phyloP scores from a whole-genome alignment of 2,113 vertebrate genomes.

The Pseudolaguvia tuberculata region DNA sequence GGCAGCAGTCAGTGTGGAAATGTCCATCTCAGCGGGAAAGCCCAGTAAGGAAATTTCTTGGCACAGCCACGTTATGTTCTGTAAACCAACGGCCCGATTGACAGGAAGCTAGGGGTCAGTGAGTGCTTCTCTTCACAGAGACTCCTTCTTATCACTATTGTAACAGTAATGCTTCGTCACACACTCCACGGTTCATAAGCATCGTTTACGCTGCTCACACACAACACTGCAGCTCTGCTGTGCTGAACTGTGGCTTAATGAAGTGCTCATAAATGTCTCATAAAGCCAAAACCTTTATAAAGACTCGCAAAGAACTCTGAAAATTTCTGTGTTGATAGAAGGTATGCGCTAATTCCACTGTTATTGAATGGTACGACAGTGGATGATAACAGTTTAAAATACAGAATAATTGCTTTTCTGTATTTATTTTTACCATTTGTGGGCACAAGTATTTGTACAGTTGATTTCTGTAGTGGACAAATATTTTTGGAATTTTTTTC shows the following conservation, averaged over 20 bases:
- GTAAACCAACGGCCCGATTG: slow-evolving; percentile 28
- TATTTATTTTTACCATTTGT: too few species aligned
- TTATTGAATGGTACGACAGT: neutral
- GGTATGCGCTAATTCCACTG: neutral
- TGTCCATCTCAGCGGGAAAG: slow-evolving; percentile 61
- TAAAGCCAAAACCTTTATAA: slow-evolving; percentile 13
- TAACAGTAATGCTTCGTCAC: slow-evolving; percentile 15
- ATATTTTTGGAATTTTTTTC: too few species aligned
- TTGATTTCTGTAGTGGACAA: too few species aligned
- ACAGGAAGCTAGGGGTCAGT: slow-evolving; percentile 60
- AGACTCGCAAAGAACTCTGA: neutral
- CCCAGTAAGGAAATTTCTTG: slow-evolving; percentile 56
- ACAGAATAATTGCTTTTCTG: neutral
- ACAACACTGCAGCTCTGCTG: neutral
- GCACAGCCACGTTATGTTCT: slow-evolving; percentile 36
- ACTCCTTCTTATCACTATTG: slow-evolving; percentile 43
- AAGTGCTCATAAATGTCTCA: slow-evolving; percentile 18
- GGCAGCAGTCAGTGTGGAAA: slow-evolving; percentile 53
- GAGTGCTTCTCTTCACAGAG: slow-evolving; percentile 44
- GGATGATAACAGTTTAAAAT: too few species aligned
- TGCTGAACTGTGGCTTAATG: neutral
- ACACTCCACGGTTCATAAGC: neutral
- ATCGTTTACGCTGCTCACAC: neutral
- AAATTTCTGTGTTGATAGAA: neutral
- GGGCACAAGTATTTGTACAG: too few species aligned